Conservation (phyloP, 2,113 vertebrate genomes). For the Ptilonorhynchus violaceus region DNA sequence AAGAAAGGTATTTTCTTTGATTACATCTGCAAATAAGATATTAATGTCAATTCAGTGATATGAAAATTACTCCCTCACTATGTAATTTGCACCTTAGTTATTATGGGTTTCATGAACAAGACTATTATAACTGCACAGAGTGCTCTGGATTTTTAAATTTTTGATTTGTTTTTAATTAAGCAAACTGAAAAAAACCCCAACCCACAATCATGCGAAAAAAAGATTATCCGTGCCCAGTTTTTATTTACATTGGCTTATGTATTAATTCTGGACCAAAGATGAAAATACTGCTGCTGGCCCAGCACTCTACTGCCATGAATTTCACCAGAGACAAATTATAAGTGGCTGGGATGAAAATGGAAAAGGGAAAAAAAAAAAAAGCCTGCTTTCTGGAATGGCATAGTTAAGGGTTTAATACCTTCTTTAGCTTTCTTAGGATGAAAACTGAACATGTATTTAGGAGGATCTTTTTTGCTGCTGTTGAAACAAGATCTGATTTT, state of each 20-base stretch:
- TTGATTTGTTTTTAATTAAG: constrained; percentile 28
- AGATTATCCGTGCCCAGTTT: not conserved
- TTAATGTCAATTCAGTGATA: constrained; percentile 70
- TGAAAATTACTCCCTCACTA: constrained; percentile 68
- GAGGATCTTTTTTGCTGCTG: not conserved
- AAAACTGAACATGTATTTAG: not conserved
- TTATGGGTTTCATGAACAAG: constrained; percentile 63
- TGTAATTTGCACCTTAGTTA: constrained; percentile 68
- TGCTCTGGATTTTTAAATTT: constrained; percentile 2
- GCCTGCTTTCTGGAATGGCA: not conserved
- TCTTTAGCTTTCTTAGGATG: not conserved
- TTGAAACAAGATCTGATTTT: not conserved
- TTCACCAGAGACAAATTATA: not conserved
- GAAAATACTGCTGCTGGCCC: constrained; percentile 7
- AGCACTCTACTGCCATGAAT: not conserved
- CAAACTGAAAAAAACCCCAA: not conserved
- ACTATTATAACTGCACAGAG: constrained; percentile 33
- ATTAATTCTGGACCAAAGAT: not conserved
- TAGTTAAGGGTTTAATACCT: not conserved
- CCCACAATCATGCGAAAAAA: not conserved
- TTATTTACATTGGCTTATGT: not conserved
- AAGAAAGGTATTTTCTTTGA: constrained; percentile 62
- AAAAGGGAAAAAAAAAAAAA: not conserved
- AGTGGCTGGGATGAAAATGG: not conserved
- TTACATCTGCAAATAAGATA: constrained; percentile 72